Base-by-base conservation (phyloP, 2,888 invertebrate species). In the Itoplectis maculator region DNA sequence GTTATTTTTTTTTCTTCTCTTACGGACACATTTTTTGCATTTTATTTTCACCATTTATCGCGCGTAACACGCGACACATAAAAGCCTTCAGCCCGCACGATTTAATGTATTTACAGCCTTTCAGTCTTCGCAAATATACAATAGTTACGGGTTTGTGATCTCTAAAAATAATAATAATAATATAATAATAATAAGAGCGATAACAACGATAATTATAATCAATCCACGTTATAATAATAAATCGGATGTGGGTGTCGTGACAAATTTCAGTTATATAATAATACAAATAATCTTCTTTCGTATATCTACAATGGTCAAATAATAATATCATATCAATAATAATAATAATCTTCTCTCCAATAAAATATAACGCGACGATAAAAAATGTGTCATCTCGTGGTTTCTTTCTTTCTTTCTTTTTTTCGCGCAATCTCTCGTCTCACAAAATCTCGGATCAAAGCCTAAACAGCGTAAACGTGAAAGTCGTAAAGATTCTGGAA, bases 101-200 rank as follows among this genome's bases (percentile, higher is more conserved):
- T 79, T 80, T 81, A 82, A 85, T 87, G 84, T 88, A 89, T 90
- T 90, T 91, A 91, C 91, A 91, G 91, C 89, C 89, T 90, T 91
- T 92, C 92, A 92, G 92, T 92, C 92, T 92, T 92, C 88, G 90
- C 90, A 88, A 92, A 92, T 92, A 91, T 92, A 92, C 90, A 92
- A 89, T 90, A 90, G 87, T 88, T 87, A 88, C 86, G 88, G 85
- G 85, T 82, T 79, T 83, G 86, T 80, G 85, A 86, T 89, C 83
- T 89, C 88, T 88, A 85, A 81, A 86, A 85, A 83, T 83, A 82
- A 84, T 86, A 86, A 81, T 82, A 86, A 84, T 84, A 84, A 85
- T 83, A 81, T 83, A 75, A 81, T 81, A 80, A 72, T 73, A 83
- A 74, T 86, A 87, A 87, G 83, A 87, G 84, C 87, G 83, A 90